A percentile compares a stretch with the other conserved stretches of the same genome.
phyloP scores from a whole-genome alignment of 1,140 invertebrate genomes.

The Ceratoteleas bidentatus region DNA sequence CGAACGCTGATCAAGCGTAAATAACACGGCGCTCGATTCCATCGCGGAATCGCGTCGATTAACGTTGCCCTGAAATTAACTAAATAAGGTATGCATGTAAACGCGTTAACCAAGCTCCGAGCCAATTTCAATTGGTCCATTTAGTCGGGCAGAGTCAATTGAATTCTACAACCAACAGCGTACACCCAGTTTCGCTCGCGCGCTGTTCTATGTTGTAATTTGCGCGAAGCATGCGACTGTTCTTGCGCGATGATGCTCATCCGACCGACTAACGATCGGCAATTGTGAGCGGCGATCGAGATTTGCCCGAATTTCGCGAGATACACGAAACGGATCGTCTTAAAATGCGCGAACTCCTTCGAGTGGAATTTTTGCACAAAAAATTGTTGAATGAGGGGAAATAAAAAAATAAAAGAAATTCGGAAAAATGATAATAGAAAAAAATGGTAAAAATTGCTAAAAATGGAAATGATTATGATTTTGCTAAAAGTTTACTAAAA shows the following conservation, averaged over 20 bases:
- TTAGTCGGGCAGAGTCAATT: constrained; percentile 43
- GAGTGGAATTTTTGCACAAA: no score
- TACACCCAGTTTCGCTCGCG: constrained; percentile 27
- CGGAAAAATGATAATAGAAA: no score
- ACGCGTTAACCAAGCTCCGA: constrained; percentile 43
- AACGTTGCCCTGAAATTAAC: constrained; percentile 13
- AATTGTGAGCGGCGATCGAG: no score
- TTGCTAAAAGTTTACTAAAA: no score
- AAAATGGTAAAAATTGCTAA: no score
- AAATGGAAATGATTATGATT: no score
- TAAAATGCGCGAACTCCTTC: no score
- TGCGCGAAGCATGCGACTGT: constrained; percentile 25
- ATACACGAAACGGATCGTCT: no score
- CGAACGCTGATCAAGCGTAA: no score
- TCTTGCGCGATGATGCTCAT: constrained; percentile 20
- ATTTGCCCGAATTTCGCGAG: no score
- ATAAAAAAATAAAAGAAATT: no score
- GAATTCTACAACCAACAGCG: constrained; percentile 35
- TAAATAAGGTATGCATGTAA: constrained; percentile 47
- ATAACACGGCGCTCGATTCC: constrained; percentile 14
- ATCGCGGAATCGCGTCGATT: constrained; percentile 6
- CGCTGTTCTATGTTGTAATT: constrained; percentile 31
- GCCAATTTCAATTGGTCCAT: constrained; percentile 51
- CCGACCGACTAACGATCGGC: background rate
- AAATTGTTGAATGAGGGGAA: no score